Evolutionary conservation across 2,113 vertebrate genomes (phyloP).

Genomic region (Brachypteracias leptosomus): DNA sequence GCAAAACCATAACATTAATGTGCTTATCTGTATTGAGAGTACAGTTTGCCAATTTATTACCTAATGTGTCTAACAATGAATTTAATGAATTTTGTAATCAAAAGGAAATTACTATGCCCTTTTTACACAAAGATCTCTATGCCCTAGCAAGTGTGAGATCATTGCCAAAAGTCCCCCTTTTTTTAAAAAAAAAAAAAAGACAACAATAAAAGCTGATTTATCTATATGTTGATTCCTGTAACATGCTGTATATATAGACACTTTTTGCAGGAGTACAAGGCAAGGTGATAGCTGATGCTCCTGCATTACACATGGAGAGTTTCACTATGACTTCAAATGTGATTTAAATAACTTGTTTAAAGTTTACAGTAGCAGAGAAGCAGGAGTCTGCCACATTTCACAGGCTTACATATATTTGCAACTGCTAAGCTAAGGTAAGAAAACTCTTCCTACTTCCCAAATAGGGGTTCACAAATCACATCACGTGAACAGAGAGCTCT

Average conservation of each 20-base stretch:
- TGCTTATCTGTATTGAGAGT: background rate
- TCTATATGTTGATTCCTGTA: background rate
- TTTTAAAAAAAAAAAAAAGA: too few species aligned
- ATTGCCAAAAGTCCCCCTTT: background rate
- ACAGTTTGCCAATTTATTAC: background rate
- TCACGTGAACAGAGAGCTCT: background rate
- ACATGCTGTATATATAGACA: background rate
- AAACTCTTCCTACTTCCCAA: background rate
- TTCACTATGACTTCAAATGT: background rate
- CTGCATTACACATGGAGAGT: background rate
- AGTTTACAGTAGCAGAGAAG: background rate
- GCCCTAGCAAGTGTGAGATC: background rate
- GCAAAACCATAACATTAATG: background rate
- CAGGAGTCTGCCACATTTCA: background rate
- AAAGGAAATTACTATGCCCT: background rate
- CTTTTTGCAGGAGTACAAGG: background rate
- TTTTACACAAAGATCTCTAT: background rate
- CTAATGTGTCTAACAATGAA: background rate
- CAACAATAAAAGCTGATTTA: background rate
- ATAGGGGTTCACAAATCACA: background rate
- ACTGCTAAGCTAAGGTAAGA: background rate
- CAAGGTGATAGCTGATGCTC: background rate
- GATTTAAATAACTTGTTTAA: background rate
- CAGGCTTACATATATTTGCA: background rate
- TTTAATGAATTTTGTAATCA: background rate